Percentiles rank a stretch among this genome's conserved stretches.
Conservation (phyloP, 2,113 vertebrate species). For the Macheiramphus alcinus region DNA sequence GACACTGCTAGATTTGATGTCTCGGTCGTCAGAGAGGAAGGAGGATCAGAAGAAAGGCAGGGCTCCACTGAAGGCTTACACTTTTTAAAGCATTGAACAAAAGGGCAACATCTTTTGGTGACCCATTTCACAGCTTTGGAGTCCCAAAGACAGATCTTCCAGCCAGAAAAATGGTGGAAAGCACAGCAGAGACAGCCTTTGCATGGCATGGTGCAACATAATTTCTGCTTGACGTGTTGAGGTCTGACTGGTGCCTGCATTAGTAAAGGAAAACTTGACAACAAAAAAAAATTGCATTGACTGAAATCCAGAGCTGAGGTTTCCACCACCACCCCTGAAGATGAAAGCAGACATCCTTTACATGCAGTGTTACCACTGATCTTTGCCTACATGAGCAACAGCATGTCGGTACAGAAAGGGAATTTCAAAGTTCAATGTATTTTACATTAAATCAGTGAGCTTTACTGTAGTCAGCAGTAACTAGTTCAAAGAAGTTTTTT, state of each 20-base stretch:
- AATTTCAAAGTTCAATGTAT: not conserved
- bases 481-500: not conserved
- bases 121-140: constrained; percentile 44
- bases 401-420: not conserved
- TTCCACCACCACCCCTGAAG: not conserved
- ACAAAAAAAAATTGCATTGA: not conserved
- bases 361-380: not conserved
- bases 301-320: not conserved
- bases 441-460: not conserved
- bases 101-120: constrained; percentile 28
- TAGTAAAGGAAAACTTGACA: not conserved
- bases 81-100: constrained; percentile 10
- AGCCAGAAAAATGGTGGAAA: constrained; percentile 7
- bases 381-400: not conserved
- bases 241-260: not conserved
- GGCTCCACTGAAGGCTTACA: not conserved
- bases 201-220: not conserved
- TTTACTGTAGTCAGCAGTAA: not conserved
- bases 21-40: not conserved
- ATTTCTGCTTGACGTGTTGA: not conserved
- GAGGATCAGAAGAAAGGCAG: not conserved
- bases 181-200: not conserved
- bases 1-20: constrained; percentile 8
- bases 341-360: constrained; percentile 6
- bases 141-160: constrained; percentile 40